Base-by-base conservation (phyloP, 2,113 vertebrate genomes). In the Indri indri region DNA sequence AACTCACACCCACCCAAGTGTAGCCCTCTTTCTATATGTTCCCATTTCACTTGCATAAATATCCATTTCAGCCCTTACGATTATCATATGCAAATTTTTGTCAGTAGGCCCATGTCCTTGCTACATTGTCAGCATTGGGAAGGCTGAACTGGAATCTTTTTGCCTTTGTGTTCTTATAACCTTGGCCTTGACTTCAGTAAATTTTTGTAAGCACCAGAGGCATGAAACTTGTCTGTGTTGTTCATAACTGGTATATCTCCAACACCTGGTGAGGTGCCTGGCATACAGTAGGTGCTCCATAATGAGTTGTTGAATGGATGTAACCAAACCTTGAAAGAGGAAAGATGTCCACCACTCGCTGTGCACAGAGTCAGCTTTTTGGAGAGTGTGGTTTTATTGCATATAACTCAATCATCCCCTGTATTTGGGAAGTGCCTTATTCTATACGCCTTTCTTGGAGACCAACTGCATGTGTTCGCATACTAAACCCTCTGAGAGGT, bases 1-100 rank as follows among this genome's bases (percentile, higher is more conserved):
- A 4, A 52, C 52, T 3, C 6, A n/a, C 2, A 50, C 4, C 14
- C 8, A 1, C 11, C 59, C 18, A 68, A 2, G 42, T 11, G 25
- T 18, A 16, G 1, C 6, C 17, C 59, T 42, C 23, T 87, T 57
- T 73, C 61, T 40, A 14, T 25, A 14, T 63, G 22, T 37, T 93
- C 66, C 14, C 30, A 20, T 59, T 76, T 45, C 52, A 80, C 20
- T 37, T 50, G 20, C 6, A 40, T 3, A 52, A 76, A 25, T 71
- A 37, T 22, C 27, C 37, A 42, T 45, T 57, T 50, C 40, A 42
- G 37, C 20, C 11, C 23, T 70, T 37, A 45, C 11, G 32, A 30
- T 20, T 68, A 63, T 90, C 85, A 16, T 30, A 42, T 16, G 16
- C 27, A 70, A 79, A 23, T 61, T 47, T 40, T 6, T 68, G 16